Conservation (phyloP, 2,113 vertebrate genomes). For the Vulpes ferrilata region DNA sequence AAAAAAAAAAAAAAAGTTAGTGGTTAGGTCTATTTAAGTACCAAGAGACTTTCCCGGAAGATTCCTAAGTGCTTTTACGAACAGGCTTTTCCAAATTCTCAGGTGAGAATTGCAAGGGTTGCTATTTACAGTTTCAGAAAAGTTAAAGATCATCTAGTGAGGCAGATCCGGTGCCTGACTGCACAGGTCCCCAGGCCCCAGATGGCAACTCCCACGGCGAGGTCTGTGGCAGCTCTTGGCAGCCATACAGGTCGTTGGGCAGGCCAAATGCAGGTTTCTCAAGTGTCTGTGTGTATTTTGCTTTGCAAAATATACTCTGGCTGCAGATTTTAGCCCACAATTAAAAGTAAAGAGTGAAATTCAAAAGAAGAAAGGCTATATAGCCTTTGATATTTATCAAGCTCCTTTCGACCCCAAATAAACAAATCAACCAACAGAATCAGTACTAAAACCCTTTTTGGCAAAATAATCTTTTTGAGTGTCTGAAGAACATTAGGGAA, state of each 20-base stretch:
- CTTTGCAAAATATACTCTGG: background rate
- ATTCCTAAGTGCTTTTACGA: background rate
- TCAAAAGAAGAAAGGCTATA: background rate
- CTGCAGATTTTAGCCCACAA: background rate
- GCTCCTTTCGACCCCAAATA: background rate
- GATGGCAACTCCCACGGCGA: background rate
- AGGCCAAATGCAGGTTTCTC: background rate
- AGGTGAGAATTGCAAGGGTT: background rate
- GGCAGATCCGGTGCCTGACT: background rate
- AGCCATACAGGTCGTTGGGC: background rate
- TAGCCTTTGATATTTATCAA: slow-evolving; percentile 33
- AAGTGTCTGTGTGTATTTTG: background rate
- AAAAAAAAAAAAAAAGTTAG: background rate
- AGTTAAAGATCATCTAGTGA: slow-evolving; percentile 41
- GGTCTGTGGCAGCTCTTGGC: background rate
- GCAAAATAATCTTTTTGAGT: background rate
- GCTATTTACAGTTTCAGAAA: slow-evolving; percentile 59
- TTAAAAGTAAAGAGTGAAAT: slow-evolving; percentile 30
- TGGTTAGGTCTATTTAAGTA: background rate
- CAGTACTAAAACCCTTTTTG: background rate
- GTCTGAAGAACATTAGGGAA: background rate
- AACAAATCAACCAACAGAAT: background rate
- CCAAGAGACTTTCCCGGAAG: background rate
- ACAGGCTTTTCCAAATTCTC: background rate
- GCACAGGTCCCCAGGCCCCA: background rate